phyloP scores from a whole-genome alignment of 2,113 vertebrate species.

The Aspidoscelis tigris region DNA sequence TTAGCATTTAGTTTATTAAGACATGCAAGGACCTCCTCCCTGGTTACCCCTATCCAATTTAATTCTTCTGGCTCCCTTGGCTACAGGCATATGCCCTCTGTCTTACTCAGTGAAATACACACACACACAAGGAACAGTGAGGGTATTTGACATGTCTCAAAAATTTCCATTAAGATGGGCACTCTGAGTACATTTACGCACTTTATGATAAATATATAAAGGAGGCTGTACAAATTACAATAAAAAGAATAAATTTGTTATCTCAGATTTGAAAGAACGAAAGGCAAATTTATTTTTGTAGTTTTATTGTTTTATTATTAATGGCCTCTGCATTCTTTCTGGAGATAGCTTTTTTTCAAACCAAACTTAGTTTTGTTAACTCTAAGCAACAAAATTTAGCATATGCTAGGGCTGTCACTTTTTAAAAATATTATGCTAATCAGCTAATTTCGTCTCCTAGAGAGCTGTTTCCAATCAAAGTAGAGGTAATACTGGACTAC shows the following conservation, averaged over 20 bases:
- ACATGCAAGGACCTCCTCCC: no score
- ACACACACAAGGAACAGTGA: no score
- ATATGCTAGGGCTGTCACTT: background rate
- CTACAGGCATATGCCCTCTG: no score
- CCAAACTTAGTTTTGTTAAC: background rate
- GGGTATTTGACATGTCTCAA: background rate
- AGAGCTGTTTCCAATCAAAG: no score
- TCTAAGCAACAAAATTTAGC: fast-evolving
- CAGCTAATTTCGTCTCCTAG: no score
- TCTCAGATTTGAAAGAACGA: background rate
- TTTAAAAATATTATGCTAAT: background rate
- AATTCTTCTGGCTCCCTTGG: no score
- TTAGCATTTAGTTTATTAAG: no score
- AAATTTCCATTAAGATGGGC: background rate
- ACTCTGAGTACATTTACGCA: background rate
- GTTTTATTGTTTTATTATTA: no score
- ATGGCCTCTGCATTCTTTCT: slow-evolving; percentile 8
- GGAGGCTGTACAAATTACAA: background rate
- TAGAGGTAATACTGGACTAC: no score
- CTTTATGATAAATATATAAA: background rate
- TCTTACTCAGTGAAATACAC: no score
- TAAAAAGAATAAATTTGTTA: background rate
- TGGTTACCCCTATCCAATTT: no score
- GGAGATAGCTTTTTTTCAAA: slow-evolving; percentile 35
- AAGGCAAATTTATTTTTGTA: background rate